These are phyloP conservation scores for Enteromius treurensis DNA, from an alignment of 2,797 vertebrate genomes.

Conservation along the genomic window DNA sequence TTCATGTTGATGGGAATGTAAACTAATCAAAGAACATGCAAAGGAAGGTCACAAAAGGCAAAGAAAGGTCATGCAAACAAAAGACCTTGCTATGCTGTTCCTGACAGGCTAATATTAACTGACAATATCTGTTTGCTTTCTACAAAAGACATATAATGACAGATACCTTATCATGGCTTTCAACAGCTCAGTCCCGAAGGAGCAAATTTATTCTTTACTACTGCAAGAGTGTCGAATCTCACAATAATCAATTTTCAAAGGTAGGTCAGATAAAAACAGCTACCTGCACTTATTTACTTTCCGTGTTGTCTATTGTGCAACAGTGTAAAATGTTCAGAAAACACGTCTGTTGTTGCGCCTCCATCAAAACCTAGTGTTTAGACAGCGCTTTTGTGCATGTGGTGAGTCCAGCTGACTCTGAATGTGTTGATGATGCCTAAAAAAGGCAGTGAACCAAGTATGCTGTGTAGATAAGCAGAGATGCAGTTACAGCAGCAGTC, in stretches of 20 bases:
- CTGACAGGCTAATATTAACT: not conserved
- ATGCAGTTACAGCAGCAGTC: not conserved
- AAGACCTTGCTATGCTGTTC: not conserved
- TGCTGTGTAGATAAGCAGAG: not conserved
- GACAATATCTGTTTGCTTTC: not conserved
- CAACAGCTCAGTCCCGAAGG: not conserved
- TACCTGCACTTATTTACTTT: not conserved
- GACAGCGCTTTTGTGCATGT: not conserved
- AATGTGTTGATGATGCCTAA: not conserved
- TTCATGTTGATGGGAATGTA: not conserved
- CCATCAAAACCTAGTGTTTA: not conserved
- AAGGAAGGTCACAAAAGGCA: not conserved
- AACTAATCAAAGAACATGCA: conserved; percentile 9
- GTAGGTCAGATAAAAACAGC: not conserved
- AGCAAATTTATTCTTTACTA: not conserved
- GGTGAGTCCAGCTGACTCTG: not conserved
- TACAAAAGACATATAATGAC: not conserved
- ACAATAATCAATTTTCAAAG: not conserved
- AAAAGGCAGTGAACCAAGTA: not conserved
- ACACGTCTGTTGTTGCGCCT: not conserved
- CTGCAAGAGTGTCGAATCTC: not conserved
- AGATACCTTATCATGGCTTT: not conserved
- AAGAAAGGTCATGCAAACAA: conserved; percentile 12
- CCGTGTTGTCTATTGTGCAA: not conserved
- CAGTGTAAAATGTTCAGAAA: not conserved